These are phyloP conservation scores for Pangasianodon gigas DNA, from an alignment of 2,113 vertebrate species.

Conservation along the genomic window DNA sequence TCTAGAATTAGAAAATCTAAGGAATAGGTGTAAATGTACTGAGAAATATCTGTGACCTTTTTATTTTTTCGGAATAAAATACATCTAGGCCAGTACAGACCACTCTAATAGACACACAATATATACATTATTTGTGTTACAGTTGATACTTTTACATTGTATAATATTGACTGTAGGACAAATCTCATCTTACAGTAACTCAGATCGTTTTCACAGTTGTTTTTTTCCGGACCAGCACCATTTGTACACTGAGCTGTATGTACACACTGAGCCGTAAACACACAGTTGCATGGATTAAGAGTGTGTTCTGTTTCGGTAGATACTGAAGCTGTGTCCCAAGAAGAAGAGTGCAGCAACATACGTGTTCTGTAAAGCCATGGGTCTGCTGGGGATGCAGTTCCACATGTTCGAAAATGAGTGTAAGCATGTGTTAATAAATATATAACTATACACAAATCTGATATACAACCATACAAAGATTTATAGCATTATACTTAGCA, in stretches of 20 bases:
- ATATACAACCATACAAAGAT: not conserved
- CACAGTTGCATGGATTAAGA: not conserved
- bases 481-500: not conserved
- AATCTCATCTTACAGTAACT: not conserved
- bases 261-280: not conserved
- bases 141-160: not conserved
- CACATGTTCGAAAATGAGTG: conserved; percentile 98
- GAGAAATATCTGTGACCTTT: not conserved
- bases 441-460: not conserved
- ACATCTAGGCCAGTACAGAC: not conserved
- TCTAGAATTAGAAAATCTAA: not conserved
- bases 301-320: conserved; percentile 71
- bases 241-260: not conserved
- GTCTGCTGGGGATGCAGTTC: conserved; percentile 94
- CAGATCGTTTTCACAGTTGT: not conserved
- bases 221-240: not conserved
- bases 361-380: conserved; percentile 94
- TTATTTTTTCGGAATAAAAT: not conserved
- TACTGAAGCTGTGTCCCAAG: conserved; percentile 96
- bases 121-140: not conserved
- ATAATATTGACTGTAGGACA: not conserved
- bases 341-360: conserved; percentile 97
- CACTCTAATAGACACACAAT: not conserved
- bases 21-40: not conserved
- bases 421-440: conserved; percentile 68